phyloP scores from a whole-genome alignment of 2,888 invertebrate species.

The Dryadula phaetusa region DNA sequence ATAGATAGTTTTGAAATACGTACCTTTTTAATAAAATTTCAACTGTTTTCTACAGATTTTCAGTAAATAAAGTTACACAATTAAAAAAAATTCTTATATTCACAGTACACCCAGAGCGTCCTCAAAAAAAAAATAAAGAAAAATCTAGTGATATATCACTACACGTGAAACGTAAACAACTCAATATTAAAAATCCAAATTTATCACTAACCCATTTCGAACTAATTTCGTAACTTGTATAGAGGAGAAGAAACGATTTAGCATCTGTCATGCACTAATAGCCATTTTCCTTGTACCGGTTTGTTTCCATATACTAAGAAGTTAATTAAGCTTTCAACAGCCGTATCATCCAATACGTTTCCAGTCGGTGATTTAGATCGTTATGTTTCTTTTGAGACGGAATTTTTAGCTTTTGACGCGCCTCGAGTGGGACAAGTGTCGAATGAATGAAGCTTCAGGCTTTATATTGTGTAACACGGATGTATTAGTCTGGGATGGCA shows the following conservation, averaged over 20 bases:
- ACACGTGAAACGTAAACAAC: too few species aligned
- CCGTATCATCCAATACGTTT: neutral
- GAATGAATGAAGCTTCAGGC: neutral
- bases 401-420: slow-evolving; percentile 8
- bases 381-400: slow-evolving; percentile 30
- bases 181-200: too few species aligned
- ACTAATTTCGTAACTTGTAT: neutral
- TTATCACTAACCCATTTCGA: neutral
- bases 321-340: slow-evolving; percentile 13
- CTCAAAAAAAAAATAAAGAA: too few species aligned
- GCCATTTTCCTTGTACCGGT: slow-evolving; percentile 40
- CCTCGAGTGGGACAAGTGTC: slow-evolving; percentile 3
- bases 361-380: slow-evolving; percentile 26
- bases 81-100: too few species aligned
- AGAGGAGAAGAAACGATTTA: slow-evolving; percentile 25
- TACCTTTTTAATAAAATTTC: too few species aligned
- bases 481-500: neutral
- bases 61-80: too few species aligned
- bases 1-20: too few species aligned
- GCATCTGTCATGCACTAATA: slow-evolving; percentile 42
- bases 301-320: slow-evolving; percentile 14
- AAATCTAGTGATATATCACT: too few species aligned
- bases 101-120: too few species aligned
- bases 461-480: neutral
- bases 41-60: too few species aligned